Evolutionary conservation across 2,797 vertebrate genomes (phyloP), one percentile per base, ranked within the genome.

Genomic region (Takifugu rubripes): DNA sequence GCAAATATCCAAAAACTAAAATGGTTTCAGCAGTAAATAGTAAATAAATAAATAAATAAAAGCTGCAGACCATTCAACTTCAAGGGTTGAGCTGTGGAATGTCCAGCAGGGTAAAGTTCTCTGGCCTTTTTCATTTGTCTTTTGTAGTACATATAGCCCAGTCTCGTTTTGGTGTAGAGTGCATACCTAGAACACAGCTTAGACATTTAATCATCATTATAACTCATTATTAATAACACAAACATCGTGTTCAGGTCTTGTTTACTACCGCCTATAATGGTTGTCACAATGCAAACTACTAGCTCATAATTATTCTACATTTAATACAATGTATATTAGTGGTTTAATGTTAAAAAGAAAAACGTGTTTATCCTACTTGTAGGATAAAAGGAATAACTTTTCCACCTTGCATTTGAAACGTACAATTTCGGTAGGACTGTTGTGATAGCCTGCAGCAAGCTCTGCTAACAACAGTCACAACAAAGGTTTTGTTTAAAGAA

Each of bases 141-240:
- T 82, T 92, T 94, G 82, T 98, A 96, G 88, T 94, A 97, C 79
- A 98, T 83, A 82, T 96, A 98, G 36, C 96, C 97, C 0, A 98
- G 94, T 72, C 91, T 92, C 29, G 97, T 98, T 75, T 84, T 91
- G 7, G 96, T 92, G 29, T 99, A 99, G 14, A 99, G 90, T 10
- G 90, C 93, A 87, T 99, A 98, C 84, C 97, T 98, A 60, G 0
- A 16, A 67, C 17, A 54, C 0, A 31, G 25, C 16, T 33, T 3
- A 14, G 10, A 52, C n/a, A 17, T n/a, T 21, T 8, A 46, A 46
- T 17, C 3, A 40, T 14, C 36, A 14, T 12, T 14, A 40, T 12
- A 40, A 12, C 12, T 40, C 11, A 12, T 40, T 4, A 14, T 3
- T 14, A 40, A 40, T 40, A 40, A 12, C 36, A 14, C 12, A 36